Percentiles rank a stretch among this genome's conserved stretches.
phyloP scores from a whole-genome alignment of 2,797 vertebrate genomes.

The Chloroceryle amazona region DNA sequence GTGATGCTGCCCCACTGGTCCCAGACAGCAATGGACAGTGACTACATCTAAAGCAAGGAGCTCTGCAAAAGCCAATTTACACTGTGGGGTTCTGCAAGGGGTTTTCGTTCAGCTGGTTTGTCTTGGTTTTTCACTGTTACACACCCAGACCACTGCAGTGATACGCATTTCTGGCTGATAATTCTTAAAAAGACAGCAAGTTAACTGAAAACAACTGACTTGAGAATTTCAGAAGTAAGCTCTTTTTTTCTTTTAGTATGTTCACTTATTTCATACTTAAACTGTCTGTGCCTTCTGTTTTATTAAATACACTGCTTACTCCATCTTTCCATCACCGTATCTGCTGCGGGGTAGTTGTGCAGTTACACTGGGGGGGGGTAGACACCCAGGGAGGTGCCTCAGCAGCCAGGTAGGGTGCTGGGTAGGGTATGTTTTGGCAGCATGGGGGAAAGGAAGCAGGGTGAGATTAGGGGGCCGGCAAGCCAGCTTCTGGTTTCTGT shows the following conservation, averaged over 20 bases:
- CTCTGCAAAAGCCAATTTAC: background rate
- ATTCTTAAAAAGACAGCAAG: background rate
- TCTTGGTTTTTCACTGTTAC: background rate
- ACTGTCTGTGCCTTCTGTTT: background rate
- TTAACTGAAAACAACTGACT: background rate
- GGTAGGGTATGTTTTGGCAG: background rate
- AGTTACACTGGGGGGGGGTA: accelerated
- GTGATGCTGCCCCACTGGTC: background rate
- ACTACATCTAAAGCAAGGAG: background rate
- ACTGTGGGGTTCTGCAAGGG: accelerated
- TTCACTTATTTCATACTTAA: background rate
- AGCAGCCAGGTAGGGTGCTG: background rate
- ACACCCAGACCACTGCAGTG: background rate
- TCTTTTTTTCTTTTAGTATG: background rate
- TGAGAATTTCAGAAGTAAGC: background rate
- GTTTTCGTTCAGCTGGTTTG: background rate
- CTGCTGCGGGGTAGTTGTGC: background rate
- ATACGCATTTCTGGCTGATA: background rate
- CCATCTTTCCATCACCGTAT: accelerated
- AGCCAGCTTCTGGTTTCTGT: background rate
- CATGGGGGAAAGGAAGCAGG: background rate
- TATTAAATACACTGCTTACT: background rate
- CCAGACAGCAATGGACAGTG: background rate
- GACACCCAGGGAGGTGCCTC: background rate
- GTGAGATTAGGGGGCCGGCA: background rate